Base-by-base conservation (phyloP, 2,888 invertebrate genomes). In the Dorcus hopei region DNA sequence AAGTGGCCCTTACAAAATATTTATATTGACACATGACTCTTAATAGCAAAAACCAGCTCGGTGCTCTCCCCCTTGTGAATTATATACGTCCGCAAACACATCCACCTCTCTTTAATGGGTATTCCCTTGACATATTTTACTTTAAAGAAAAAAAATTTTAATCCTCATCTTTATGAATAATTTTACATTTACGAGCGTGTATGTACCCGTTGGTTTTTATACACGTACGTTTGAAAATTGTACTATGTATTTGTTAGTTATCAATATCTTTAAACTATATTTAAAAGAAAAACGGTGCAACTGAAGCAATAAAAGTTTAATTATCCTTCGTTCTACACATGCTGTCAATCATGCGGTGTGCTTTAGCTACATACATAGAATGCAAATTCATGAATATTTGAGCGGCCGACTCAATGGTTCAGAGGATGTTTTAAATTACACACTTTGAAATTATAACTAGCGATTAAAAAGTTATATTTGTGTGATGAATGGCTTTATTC, bases 1-100 rank as follows among this genome's bases (percentile, higher is more conserved):
- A 71, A 71, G 74, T 72, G 19, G 74, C 72, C 74, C 74, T 75
- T 71, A 72, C 72, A 73, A 73, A 74, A 75, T 76, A 76, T 76
- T 76, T 76, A 76, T 75, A 75, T 74, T 76, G 75, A 76, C 76
- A 75, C 70, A 75, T 76, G 74, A 74, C 73, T 76, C 73, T 69
- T 70, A 68, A 69, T 65, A 68, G 68, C 64, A 58, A 54, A 54
- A 68, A 67, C 67, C 65, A 61, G 66, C 61, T 65, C 52, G 51
- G 50, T 33, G 53, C 8, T 48, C 45, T 47, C 48, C 57, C 57
- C 57, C 57, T 51, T 52, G 57, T 38, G 56, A 50, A 56, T 51
- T 38, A 45, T 38, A 45, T 50, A 56, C 57, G 50, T 51, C 52
- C 48, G 45, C 51, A 57, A 45, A 57, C 52, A 51, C 49, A 50